Percentiles rank a stretch among this genome's conserved stretches.
Evolutionary conservation across 2,113 vertebrate genomes (phyloP).

Genomic region (Brienomyrus longianalis): DNA sequence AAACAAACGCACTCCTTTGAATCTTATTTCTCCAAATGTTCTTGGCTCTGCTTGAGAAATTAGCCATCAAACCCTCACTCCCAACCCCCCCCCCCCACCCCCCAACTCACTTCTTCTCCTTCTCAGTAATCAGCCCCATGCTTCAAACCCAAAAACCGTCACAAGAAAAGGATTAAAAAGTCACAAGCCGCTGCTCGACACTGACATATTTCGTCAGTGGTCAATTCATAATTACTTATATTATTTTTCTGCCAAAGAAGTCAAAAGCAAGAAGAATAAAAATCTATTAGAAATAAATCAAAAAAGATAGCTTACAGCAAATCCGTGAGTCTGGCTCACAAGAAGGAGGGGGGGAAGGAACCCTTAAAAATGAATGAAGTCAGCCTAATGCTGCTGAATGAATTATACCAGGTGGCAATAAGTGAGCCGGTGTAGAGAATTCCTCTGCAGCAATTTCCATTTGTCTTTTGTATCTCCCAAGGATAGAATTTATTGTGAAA

Average conservation of each 20-base stretch:
- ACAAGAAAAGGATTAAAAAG: slow-evolving; percentile 16
- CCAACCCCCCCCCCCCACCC: neutral
- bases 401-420: slow-evolving; percentile 29
- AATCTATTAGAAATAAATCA: slow-evolving; percentile 33
- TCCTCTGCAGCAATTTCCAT: slow-evolving; percentile 29
- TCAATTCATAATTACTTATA: slow-evolving; percentile 25
- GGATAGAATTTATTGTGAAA: slow-evolving; percentile 37
- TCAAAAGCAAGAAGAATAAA: slow-evolving; percentile 30
- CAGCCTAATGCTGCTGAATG: slow-evolving; percentile 30
- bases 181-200: neutral
- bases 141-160: slow-evolving; percentile 3
- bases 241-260: slow-evolving; percentile 17
- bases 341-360: neutral
- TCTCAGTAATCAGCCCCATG: neutral
- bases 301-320: slow-evolving; percentile 24
- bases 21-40: slow-evolving; percentile 12
- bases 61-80: slow-evolving; percentile 14
- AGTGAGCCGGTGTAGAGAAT: slow-evolving; percentile 24
- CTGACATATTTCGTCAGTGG: slow-evolving; percentile 8
- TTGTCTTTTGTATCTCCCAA: slow-evolving; percentile 27
- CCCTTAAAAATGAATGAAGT: slow-evolving; percentile 31
- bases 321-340: slow-evolving; percentile 26
- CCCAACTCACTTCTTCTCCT: neutral
- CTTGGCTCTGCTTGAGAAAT: slow-evolving; percentile 11
- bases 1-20: slow-evolving; percentile 17